Conservation (phyloP, 1,140 invertebrate genomes). For the Drosophila willistoni region DNA sequence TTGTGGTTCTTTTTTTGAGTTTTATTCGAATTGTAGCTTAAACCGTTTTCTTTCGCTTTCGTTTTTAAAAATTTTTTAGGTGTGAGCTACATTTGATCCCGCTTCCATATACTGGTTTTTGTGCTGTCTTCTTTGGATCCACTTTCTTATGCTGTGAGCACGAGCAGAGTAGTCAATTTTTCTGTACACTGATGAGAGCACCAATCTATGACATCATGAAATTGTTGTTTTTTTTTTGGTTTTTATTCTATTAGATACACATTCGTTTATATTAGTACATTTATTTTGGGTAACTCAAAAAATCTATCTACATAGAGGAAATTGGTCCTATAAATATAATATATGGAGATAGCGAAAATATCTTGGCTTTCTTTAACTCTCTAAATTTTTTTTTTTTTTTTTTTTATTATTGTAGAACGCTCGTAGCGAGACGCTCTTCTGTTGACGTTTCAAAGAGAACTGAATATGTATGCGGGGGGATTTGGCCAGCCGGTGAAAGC, state of each 20-base stretch:
- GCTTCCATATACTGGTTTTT: not conserved
- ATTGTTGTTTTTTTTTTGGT: not conserved
- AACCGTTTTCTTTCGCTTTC: not conserved
- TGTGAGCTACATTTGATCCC: not conserved
- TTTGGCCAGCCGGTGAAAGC: not conserved
- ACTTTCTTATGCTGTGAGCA: not conserved
- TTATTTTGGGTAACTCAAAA: not conserved
- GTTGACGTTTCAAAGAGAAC: not conserved
- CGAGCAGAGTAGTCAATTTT: not conserved
- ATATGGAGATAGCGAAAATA: not conserved
- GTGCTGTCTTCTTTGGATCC: not conserved
- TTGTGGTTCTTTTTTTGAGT: not conserved
- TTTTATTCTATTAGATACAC: not conserved
- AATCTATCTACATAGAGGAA: not conserved
- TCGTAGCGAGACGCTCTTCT: not conserved
- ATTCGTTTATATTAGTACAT: not conserved
- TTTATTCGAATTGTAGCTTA: no score
- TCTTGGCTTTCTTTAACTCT: not conserved
- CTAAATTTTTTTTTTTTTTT: not conserved
- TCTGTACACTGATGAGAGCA: not conserved
- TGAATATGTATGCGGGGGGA: not conserved
- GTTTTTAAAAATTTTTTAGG: not conserved
- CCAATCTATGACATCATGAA: not conserved
- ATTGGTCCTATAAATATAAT: not conserved
- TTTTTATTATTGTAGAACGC: not conserved